These are phyloP conservation scores for Gopherus evgoodei DNA, from an alignment of 2,113 vertebrate species.

Conservation along the genomic window DNA sequence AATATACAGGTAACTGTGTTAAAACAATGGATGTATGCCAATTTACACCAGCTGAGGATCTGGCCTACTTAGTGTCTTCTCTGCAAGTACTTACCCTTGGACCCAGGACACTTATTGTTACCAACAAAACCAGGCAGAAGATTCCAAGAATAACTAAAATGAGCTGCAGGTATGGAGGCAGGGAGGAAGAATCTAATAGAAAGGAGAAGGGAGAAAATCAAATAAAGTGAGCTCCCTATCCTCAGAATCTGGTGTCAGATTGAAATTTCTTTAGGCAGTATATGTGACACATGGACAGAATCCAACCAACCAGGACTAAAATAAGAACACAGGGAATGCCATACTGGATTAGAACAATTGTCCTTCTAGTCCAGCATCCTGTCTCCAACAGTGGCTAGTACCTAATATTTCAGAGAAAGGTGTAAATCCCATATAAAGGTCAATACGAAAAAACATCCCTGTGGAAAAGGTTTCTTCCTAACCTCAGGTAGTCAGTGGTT, in stretches of 20 bases:
- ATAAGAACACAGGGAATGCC: background rate
- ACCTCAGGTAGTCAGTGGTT: background rate
- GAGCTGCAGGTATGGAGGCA: background rate
- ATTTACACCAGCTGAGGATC: background rate
- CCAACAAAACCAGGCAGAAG: conserved; percentile 13
- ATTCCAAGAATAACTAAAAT: background rate
- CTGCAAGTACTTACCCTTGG: conserved; percentile 33
- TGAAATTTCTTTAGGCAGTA: background rate
- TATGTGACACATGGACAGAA: background rate
- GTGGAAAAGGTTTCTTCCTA: background rate
- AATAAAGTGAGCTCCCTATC: background rate
- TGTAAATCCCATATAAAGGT: background rate
- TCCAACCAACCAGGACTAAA: background rate
- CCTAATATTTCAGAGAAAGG: background rate
- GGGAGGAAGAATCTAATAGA: background rate
- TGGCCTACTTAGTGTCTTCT: background rate
- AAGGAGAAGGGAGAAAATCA: background rate
- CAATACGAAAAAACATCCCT: background rate
- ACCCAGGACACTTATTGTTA: conserved; percentile 10
- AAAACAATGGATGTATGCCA: background rate
- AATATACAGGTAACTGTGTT: background rate
- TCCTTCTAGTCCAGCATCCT: no score
- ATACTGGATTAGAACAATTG: background rate
- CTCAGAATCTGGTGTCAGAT: background rate
- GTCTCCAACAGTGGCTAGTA: background rate